These are phyloP conservation scores for Austrofundulus limnaeus DNA, from an alignment of 2,113 vertebrate genomes.

Conservation along the genomic window DNA sequence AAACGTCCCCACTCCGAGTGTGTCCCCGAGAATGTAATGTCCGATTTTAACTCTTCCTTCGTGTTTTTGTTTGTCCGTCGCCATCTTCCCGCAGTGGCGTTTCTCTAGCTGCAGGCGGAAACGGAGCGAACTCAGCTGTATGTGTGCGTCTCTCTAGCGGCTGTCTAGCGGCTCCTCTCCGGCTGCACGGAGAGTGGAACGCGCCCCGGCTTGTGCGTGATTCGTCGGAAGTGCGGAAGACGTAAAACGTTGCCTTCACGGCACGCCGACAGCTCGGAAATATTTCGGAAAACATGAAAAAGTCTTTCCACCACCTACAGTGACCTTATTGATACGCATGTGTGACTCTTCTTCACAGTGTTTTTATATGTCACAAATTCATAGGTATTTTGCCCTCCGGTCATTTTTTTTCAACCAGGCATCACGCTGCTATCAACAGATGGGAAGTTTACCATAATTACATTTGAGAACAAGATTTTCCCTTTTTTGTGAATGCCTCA, in stretches of 20 bases:
- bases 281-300: background rate
- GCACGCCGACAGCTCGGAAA: background rate
- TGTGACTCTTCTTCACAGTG: no score
- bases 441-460: no score
- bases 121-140: slow-evolving; percentile 50
- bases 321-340: no score
- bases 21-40: slow-evolving; percentile 94
- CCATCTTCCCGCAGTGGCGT: slow-evolving; percentile 91
- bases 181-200: slow-evolving; percentile 20
- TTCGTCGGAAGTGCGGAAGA: slow-evolving; percentile 32
- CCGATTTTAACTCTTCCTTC: slow-evolving; percentile 97
- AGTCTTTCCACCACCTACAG: no score
- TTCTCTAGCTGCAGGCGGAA: slow-evolving; percentile 62
- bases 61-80: slow-evolving; percentile 93
- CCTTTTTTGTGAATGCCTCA: no score
- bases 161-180: slow-evolving; percentile 15
- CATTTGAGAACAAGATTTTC: no score
- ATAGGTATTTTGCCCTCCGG: no score
- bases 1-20: slow-evolving; percentile 94
- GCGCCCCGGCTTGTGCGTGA: slow-evolving; percentile 31
- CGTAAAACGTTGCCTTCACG: slow-evolving; percentile 50
- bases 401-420: no score
- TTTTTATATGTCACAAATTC: no score
- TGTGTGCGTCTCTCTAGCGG: slow-evolving; percentile 37
- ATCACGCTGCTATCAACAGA: no score